Conservation (phyloP, 1,140 invertebrate genomes). For the Leguminivora glycinivorella region DNA sequence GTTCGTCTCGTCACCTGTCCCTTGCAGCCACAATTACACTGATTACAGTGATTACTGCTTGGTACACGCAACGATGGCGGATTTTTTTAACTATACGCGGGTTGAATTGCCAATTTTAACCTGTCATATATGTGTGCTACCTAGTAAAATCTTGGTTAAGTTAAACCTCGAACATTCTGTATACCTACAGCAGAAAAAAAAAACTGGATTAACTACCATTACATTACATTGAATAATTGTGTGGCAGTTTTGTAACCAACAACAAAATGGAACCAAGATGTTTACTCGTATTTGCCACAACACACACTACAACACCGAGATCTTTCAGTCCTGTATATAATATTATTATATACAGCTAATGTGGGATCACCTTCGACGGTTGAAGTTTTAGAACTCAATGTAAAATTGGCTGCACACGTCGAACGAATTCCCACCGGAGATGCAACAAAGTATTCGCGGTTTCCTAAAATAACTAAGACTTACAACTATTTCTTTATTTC, state of each 20-base stretch:
- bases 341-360: too few species aligned
- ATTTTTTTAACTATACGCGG: neutral
- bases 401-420: constrained; percentile 16
- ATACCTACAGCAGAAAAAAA: too few species aligned
- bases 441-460: constrained; percentile 11
- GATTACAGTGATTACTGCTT: constrained; percentile 27
- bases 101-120: constrained; percentile 7
- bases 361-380: neutral
- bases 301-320: neutral
- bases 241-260: too few species aligned
- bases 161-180: too few species aligned
- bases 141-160: too few species aligned
- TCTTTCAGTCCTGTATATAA: too few species aligned
- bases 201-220: too few species aligned
- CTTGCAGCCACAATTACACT: constrained; percentile 11
- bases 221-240: too few species aligned
- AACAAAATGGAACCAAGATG: too few species aligned
- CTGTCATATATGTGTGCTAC: too few species aligned
- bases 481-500: constrained; percentile 25
- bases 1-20: constrained; percentile 27
- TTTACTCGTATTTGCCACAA: too few species aligned
- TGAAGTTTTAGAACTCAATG: neutral
- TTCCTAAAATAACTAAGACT: constrained; percentile 18
- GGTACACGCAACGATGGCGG: neutral
- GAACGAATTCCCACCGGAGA: constrained; percentile 1